These are phyloP conservation scores for Stenotaenia linearis DNA, from an alignment of 2,888 invertebrate genomes.

Conservation along the genomic window DNA sequence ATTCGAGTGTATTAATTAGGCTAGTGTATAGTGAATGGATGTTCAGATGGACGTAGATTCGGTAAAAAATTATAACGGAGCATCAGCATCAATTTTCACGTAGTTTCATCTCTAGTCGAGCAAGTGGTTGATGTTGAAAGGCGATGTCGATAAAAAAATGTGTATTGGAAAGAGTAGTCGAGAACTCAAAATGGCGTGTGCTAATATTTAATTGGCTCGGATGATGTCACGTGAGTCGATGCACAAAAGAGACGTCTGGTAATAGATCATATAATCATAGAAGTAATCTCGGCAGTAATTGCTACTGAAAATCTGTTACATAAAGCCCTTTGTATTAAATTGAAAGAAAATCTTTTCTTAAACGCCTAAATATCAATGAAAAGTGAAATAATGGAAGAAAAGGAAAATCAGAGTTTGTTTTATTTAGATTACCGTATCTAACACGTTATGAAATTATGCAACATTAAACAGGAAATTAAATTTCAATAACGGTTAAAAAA, in stretches of 20 bases:
- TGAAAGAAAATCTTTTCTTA: too few relatives aligned
- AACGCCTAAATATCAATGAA: too few relatives aligned
- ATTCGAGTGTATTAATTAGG: background rate
- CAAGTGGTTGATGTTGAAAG: background rate
- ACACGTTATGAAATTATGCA: too few relatives aligned
- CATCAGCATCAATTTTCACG: conserved; percentile 12
- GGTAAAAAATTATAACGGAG: background rate
- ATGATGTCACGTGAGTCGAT: background rate
- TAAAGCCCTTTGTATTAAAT: too few relatives aligned
- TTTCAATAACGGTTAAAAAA: too few relatives aligned
- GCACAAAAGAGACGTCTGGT: background rate
- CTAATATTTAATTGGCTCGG: background rate
- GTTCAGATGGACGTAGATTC: conserved; percentile 23
- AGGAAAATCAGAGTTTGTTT: too few relatives aligned
- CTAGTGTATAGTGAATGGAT: conserved; percentile 6
- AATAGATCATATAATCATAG: background rate
- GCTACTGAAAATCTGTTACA: too few relatives aligned
- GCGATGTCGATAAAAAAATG: background rate
- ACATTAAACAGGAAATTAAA: too few relatives aligned
- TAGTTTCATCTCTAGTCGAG: background rate
- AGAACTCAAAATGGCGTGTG: conserved; percentile 6
- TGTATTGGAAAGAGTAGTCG: background rate
- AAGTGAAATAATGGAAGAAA: too few relatives aligned
- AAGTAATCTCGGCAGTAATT: too few relatives aligned
- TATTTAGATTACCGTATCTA: too few relatives aligned